Percentiles rank a stretch among this genome's conserved stretches.
phyloP scores from a whole-genome alignment of 2,113 vertebrate genomes.

The Nyctereutes procyonoides region DNA sequence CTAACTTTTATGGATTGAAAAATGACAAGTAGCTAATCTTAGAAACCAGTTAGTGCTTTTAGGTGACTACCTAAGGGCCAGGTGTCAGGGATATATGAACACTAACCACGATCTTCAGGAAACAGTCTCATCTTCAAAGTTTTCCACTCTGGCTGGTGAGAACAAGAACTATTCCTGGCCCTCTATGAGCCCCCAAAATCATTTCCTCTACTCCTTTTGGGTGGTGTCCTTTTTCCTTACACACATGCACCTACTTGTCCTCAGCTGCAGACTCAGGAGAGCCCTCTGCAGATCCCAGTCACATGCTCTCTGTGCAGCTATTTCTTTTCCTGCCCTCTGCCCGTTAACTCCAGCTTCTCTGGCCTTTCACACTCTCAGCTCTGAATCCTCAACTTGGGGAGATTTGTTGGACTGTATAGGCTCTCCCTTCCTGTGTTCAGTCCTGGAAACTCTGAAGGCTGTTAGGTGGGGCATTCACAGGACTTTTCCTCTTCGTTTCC shows the following conservation, averaged over 20 bases:
- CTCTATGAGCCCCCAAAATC: background rate
- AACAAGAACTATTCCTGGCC: constrained; percentile 1
- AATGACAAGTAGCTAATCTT: background rate
- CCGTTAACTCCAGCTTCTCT: background rate
- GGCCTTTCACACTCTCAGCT: background rate
- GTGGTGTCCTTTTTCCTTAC: constrained; percentile 15
- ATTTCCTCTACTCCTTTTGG: background rate
- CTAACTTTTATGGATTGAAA: constrained; percentile 15
- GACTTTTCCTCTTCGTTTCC: background rate
- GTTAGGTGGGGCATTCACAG: background rate
- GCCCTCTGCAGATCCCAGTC: background rate
- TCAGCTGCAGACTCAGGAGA: background rate
- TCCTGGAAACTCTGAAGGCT: background rate
- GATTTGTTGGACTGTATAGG: background rate
- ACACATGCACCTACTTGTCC: background rate
- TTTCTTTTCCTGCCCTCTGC: background rate
- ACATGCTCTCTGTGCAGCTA: background rate
- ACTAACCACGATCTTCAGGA: constrained; percentile 31
- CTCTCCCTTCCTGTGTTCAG: background rate
- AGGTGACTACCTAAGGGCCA: background rate
- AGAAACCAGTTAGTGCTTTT: constrained; percentile 4
- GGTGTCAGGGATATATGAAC: background rate
- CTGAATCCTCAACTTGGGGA: background rate
- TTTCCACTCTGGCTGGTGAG: constrained; percentile 7
- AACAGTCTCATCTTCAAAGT: background rate